Evolutionary conservation across 2,888 invertebrate species (phyloP), one percentile per base, ranked within the genome.

Genomic region (Lasioglossum oenotherae): DNA sequence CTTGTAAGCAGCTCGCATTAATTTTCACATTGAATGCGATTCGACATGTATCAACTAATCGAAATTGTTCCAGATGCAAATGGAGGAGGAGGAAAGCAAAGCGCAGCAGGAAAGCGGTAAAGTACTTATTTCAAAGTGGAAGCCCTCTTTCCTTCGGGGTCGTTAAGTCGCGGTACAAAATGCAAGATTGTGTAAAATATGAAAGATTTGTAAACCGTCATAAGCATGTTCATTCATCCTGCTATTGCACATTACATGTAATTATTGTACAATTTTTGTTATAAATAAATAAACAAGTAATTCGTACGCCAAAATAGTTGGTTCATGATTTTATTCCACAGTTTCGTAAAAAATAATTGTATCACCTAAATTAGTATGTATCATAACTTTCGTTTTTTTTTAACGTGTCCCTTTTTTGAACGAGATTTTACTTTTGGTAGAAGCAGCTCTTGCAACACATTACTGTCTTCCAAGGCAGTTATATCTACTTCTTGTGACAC

Each of bases 1-100:
- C 96, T 97, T 93, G 98, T 95, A 93, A 93, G 86, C 64, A 81
- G 80, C 12, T 64, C 46, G 12, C 1, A 12, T 23, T 44, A 16
- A 57, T 44, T 44, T 38, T 75, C 80, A n/a, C 49, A 4, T 4
- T 38, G 44, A 73, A 69, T 35, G 49, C 5, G 53, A 38, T 8
- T 35, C 72, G 35, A 74, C 49, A 19, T 16, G 23, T 27, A 12
- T 31, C 67, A 60, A 69, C 19, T 46, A 5, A 71, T 71, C n/a
- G 23, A 57, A 69, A 73, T 74, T n/a, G 57, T 89, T 89, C 23
- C 82, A 95, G 94, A 90, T 93, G 84, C 94, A 95, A 91, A 91
- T 95, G 78, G 93, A 95, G 81, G 95, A 94, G 76, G 94, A 95
- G 78, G 93, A 95, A 88, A 92, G 85, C 60, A 93, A 93, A 83